phyloP scores from a whole-genome alignment of 2,888 invertebrate genomes.

The Drosophila atripex region DNA sequence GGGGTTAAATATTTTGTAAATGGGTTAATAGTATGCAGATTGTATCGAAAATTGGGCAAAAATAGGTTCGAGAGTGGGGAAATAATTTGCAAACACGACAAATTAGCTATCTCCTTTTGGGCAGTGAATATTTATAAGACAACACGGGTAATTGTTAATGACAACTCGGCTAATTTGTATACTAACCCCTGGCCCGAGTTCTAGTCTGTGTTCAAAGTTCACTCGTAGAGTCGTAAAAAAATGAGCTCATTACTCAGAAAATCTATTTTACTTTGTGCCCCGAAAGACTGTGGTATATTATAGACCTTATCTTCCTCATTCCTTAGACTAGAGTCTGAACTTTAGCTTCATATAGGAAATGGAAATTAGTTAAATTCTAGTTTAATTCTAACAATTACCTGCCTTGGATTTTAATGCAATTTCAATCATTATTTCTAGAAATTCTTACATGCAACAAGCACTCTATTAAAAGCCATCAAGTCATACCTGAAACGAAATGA shows the following conservation, averaged over 20 bases:
- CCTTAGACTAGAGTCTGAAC: not conserved
- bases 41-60: slow-evolving; percentile 22
- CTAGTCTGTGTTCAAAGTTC: not conserved
- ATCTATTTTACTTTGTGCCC: not conserved
- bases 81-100: slow-evolving; percentile 8
- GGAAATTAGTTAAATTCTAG: too few relatives aligned
- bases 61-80: slow-evolving; percentile 17
- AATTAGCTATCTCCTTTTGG: not conserved
- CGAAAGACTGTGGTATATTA: not conserved
- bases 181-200: not conserved
- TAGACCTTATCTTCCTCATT: not conserved
- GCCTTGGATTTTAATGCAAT: not conserved
- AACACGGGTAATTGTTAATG: not conserved
- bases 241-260: not conserved
- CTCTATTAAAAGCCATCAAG: not conserved
- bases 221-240: not conserved
- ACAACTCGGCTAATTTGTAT: not conserved
- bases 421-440: not conserved
- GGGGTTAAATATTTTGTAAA: slow-evolving; percentile 68
- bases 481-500: not conserved
- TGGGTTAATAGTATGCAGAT: slow-evolving; percentile 52
- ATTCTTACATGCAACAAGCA: not conserved
- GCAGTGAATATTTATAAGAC: not conserved
- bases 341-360: too few relatives aligned
- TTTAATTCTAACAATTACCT: too few relatives aligned